Evolutionary conservation across 1,140 invertebrate genomes (phyloP).

Genomic region (Drosophila parvula): DNA sequence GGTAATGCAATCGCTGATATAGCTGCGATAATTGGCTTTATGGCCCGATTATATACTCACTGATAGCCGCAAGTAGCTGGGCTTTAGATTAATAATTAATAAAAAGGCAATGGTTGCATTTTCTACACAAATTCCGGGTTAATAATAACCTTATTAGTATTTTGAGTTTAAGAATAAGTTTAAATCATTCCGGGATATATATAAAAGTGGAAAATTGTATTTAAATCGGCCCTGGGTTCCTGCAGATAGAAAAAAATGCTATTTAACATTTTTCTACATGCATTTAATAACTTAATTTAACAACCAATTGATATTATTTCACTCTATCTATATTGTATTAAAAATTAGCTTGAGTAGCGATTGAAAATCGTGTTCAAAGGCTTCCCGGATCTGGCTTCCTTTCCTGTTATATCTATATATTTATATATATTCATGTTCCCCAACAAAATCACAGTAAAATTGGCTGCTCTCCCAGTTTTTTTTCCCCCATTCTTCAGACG

Average conservation of each 20-base stretch:
- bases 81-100: constrained; percentile 7
- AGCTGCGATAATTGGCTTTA: constrained; percentile 4
- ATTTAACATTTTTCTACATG: no score
- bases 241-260: no score
- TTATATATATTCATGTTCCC: background rate
- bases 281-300: no score
- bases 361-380: background rate
- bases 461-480: background rate
- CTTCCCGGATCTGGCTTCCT: no score
- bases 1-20: constrained; percentile 19
- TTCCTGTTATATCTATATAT: background rate
- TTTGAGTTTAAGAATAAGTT: no score
- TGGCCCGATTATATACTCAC: background rate
- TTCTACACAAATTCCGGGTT: background rate
- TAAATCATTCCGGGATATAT: no score
- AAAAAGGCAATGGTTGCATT: background rate
- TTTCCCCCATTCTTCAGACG: background rate
- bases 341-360: background rate
- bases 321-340: background rate
- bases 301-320: background rate
- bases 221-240: no score
- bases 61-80: constrained; percentile 9
- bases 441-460: constrained; percentile 7
- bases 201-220: no score
- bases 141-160: no score